Conservation (phyloP, 2,888 invertebrate genomes). For the Polyommatus iphigenia region DNA sequence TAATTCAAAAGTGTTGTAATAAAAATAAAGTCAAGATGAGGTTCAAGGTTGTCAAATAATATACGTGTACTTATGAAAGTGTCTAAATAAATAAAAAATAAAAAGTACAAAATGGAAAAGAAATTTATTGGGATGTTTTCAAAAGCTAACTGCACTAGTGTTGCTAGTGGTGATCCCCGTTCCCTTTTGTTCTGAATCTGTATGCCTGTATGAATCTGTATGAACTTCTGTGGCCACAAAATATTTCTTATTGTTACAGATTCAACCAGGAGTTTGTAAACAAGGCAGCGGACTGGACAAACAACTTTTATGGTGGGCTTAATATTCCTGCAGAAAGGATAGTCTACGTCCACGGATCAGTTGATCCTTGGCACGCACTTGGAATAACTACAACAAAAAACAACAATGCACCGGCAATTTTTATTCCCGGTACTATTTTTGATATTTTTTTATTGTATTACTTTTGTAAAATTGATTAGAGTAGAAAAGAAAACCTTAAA, state of each 20-base stretch:
- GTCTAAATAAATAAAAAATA: too few relatives aligned
- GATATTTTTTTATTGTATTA: not conserved
- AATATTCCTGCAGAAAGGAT: constrained; percentile 85
- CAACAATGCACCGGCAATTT: constrained; percentile 84
- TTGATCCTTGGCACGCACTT: constrained; percentile 93
- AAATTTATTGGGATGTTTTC: too few relatives aligned
- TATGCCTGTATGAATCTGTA: not conserved
- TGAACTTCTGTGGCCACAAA: not conserved
- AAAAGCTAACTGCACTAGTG: not conserved
- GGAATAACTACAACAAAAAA: constrained; percentile 83
- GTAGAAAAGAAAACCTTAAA: too few relatives aligned
- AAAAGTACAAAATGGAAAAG: too few relatives aligned
- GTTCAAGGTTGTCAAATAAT: too few relatives aligned
- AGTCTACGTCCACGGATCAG: constrained; percentile 92
- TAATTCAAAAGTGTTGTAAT: too few relatives aligned
- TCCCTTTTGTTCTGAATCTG: not conserved
- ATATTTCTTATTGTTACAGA: constrained; percentile 50
- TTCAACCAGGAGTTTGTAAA: constrained; percentile 82
- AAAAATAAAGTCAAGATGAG: too few relatives aligned
- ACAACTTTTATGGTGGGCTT: constrained; percentile 88
- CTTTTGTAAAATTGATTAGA: not conserved
- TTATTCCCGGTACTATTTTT: constrained; percentile 82
- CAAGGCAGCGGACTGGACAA: constrained; percentile 84
- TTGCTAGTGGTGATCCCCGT: not conserved
- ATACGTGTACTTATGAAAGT: too few relatives aligned